These are phyloP conservation scores for Illadopsis cleaveri DNA, from an alignment of 2,113 vertebrate genomes.

Conservation along the genomic window DNA sequence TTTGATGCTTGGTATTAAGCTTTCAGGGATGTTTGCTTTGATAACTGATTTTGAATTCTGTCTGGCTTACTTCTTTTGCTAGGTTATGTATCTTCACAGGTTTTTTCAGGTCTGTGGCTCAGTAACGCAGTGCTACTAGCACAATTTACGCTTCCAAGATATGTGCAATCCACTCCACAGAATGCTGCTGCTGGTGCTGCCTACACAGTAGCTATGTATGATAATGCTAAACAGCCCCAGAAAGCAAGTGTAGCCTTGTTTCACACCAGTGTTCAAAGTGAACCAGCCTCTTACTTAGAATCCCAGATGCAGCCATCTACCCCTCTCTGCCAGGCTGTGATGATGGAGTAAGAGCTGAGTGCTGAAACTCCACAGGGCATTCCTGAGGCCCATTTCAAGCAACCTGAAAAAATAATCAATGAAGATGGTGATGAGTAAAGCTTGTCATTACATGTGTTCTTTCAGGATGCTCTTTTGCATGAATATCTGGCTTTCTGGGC, in stretches of 20 bases:
- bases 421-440: not conserved
- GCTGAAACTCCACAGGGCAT: not conserved
- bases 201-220: not conserved
- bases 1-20: not conserved
- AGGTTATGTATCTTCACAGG: not conserved
- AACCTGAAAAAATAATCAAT: not conserved
- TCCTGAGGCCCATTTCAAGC: not conserved
- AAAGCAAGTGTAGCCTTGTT: not conserved
- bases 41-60: not conserved
- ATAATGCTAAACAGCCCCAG: not conserved
- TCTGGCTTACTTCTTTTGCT: not conserved
- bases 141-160: not conserved
- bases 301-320: not conserved
- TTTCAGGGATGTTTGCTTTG: conserved; percentile 18
- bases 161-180: not conserved
- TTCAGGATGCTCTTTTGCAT: not conserved
- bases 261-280: not conserved
- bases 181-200: not conserved
- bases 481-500: not conserved
- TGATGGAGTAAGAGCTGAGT: not conserved
- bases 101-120: not conserved
- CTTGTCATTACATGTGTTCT: not conserved
- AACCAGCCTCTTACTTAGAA: not conserved
- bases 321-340: not conserved
- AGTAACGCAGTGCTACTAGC: not conserved